Evolutionary conservation across 64 coral and sea anemone genomes (phyloP), one percentile per base, ranked within the genome.

Genomic region (Orbicella faveolata): DNA sequence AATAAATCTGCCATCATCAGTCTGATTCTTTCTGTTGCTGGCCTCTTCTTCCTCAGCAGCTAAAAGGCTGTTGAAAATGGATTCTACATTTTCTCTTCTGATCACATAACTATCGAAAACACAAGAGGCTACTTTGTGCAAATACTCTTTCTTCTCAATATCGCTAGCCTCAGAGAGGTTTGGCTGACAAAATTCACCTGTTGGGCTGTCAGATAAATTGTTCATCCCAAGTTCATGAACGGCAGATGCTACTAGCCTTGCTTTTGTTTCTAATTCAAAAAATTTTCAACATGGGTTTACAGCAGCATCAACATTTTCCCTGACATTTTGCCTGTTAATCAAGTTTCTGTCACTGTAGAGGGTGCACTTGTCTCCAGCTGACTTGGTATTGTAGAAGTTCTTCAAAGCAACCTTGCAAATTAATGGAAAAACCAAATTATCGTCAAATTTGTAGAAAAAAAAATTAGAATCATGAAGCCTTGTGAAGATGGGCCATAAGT

Each of bases 271-370:
- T 1, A 94, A 79, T 25, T 73, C 67, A 57, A 94, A 89, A 83
- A 89, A 89, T 83, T 80, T 69, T 67, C 87, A 35, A 21, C 87
- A 84, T 10, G 92, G 78, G 30, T 89, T 89, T 21, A 74, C 79
- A 63, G 92, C 87, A 16, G 79, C 59, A 54, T n/a, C 52, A 37
- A 94, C 92, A 79, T 89, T 87, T 6, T 35, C 30, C 4, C 36
- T 89, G 48, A 94, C 92, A 89, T 94, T 94, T 1, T 87, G 36
- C 33, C 87, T 89, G 76, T 94, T 94, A 30, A 94, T 94, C 4
- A 94, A 73, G 36, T 94, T 94, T 54, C 79, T 87, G 44, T 89
- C 92, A 69, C 86, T 83, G 36, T 89, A 93, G 10, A 93, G 77
- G 30, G 92, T 93, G 33, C 87, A 84, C 86, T 94, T 93, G 91